Evolutionary conservation across 2,113 vertebrate species (phyloP), one percentile per base, ranked within the genome.

Genomic region (Excalfactoria chinensis): DNA sequence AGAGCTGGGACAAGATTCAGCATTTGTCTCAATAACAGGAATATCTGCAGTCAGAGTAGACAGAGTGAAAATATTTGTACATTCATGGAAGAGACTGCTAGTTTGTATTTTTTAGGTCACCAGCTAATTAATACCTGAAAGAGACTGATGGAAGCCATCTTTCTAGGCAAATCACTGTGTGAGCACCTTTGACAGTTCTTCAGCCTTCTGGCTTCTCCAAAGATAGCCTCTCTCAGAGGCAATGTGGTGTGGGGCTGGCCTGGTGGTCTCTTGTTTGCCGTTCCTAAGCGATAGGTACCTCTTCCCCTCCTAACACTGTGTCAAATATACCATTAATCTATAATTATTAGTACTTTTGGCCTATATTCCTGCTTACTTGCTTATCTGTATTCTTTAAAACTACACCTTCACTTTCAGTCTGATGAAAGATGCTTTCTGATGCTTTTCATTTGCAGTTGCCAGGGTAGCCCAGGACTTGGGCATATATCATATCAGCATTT

Each of bases 301-400:
- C 70, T 88, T 68, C 6, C 4, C 4, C 7, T 17, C 18, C 19
- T 28, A 41, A 37, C 62, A 28, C 48, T 32, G 19, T 48, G 25
- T 84, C 21, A 62, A 75, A 86, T 59, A 86, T 32, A 30, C 35
- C 30, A 32, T 89, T 69, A 67, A 26, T 60, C 30, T 85, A 66
- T 67, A 81, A 84, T 68, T 71, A 64, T 90, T 89, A 84, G 56
- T 75, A 69, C 11, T 75, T 7, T 18, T 75, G 89, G 18, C 73
- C 73, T 78, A 66, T 48, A 48, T 93, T 86, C 28, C 37, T 63
- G 11, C 21, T 49, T 86, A 35, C 18, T 62, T 73, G 6, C 58
- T 0, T 68, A 8, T 21, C 22, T 74, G 21, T 56, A 20, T 48
- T 32, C 69, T 43, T 20, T 49, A 78, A 84, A 87, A 56, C 37